Base-by-base conservation (phyloP, 1,140 invertebrate species). In the Drosophila nannoptera region DNA sequence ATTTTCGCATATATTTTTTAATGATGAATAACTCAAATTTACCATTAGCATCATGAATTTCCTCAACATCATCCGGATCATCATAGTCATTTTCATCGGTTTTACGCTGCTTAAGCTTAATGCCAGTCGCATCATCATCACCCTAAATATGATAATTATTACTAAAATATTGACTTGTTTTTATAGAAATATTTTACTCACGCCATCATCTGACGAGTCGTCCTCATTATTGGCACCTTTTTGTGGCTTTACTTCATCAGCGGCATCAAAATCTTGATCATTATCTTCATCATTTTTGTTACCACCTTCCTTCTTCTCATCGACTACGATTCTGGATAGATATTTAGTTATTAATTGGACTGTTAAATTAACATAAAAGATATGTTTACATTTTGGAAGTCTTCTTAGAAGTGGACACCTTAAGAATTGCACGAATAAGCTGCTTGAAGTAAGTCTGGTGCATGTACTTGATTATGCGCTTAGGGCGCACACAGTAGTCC, bases 41-140 rank as follows among this genome's bases (percentile, higher is more conserved):
- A 68, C 90, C 88, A 29, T 90, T 90, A 11, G 89, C 90, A 40
- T 90, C 88, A 14, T 87, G 81, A 4, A 89, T 77, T 42, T 90
- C 88, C 38, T 96, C 95, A 14, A 93, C 93, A 46, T 95, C 95
- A 60, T 94, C 94, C 1, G 93, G 93, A 83, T 97, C 96, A 73
- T 97, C 95, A 80, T 95, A 94, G 42, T 96, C 96, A 43, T 93
- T 92, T 56, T 93, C 92, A 69, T 93, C 92, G 40, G 92, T 90
- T 65, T 92, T 92, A 69, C 92, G 91, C 43, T 89, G 90, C 69
- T 90, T 91, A 2, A 90, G 90, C 78, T 92, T 93, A 5, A 90
- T 89, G 29, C 91, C 90, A 12, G 92, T 94, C 0, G 92, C 92
- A 42, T 92, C 91, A 62, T 92, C 91, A 53, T 93, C 92, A 35